Percentiles rank a stretch among this genome's conserved stretches.
Conservation (phyloP, 2,113 vertebrate species). For the Rhipidura dahli region DNA sequence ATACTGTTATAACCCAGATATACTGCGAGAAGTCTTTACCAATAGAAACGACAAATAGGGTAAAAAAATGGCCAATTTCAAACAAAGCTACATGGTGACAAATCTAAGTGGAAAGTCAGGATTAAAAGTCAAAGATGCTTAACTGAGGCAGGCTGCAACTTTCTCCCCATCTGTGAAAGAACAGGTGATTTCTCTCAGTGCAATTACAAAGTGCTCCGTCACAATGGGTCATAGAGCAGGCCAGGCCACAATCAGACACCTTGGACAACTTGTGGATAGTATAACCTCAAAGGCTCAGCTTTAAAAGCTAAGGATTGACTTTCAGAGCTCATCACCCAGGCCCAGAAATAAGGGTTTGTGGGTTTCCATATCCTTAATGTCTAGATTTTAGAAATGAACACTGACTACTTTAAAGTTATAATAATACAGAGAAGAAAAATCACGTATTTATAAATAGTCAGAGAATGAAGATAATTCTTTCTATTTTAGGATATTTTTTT, state of each 20-base stretch:
- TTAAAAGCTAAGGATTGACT: neutral
- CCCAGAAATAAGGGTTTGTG: neutral
- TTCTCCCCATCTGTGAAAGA: constrained; percentile 82
- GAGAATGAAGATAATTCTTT: neutral
- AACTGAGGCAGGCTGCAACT: constrained; percentile 73
- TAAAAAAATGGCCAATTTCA: constrained; percentile 83
- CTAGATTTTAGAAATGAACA: neutral
- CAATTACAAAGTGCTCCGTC: constrained; percentile 79
- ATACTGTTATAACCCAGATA: constrained; percentile 70
- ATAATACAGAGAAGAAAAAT: neutral
- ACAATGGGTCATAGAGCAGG: constrained; percentile 78
- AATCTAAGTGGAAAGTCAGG: constrained; percentile 71
- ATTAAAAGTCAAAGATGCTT: constrained; percentile 75
- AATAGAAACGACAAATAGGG: constrained; percentile 72
- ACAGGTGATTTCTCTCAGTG: constrained; percentile 56
- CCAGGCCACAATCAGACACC: constrained; percentile 72
- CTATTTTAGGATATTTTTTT: neutral
- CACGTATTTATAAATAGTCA: neutral
- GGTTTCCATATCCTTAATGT: neutral
- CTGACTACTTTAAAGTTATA: neutral
- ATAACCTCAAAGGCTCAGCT: constrained; percentile 74
- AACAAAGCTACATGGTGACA: constrained; percentile 89
- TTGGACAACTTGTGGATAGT: constrained; percentile 66
- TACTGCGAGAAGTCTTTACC: constrained; percentile 64
- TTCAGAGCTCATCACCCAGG: neutral